These are phyloP conservation scores for Hanleya hanleyi DNA, from an alignment of 2,888 invertebrate species.

Conservation along the genomic window DNA sequence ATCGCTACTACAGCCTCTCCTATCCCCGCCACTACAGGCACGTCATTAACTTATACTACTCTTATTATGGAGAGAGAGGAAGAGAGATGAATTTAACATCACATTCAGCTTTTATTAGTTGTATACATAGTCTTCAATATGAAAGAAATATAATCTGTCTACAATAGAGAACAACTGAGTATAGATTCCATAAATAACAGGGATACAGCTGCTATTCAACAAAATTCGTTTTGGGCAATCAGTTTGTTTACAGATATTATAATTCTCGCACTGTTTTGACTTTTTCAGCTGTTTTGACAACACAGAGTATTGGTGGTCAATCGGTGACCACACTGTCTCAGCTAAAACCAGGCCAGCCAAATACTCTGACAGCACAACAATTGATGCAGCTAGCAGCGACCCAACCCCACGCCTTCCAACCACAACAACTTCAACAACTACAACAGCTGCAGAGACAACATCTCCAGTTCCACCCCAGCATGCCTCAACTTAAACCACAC, in stretches of 20 bases:
- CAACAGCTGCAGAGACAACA: conserved; percentile 47
- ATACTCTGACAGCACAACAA: conserved; percentile 50
- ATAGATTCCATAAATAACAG: no score
- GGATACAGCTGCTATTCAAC: no score
- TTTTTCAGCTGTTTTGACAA: conserved; percentile 41
- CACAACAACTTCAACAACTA: conserved; percentile 49
- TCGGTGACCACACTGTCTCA: conserved; percentile 46
- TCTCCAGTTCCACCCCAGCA: conserved; percentile 36
- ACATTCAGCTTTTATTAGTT: no score
- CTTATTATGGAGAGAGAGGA: no score
- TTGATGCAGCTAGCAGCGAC: conserved; percentile 48
- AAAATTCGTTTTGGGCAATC: no score
- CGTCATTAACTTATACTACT: background rate
- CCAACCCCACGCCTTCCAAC: conserved; percentile 6
- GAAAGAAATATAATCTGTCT: no score
- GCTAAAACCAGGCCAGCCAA: conserved; percentile 42
- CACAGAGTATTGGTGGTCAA: conserved; percentile 35
- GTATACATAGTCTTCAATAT: no score
- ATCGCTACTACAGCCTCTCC: conserved; percentile 42
- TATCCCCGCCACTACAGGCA: conserved; percentile 54
- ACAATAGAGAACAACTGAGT: no score
- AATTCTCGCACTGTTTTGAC: no score
- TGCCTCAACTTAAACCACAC: conserved; percentile 31
- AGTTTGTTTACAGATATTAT: no score
- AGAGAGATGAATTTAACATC: no score